These are phyloP conservation scores for Elachura formosa DNA, from an alignment of 2,113 vertebrate species.

Conservation along the genomic window DNA sequence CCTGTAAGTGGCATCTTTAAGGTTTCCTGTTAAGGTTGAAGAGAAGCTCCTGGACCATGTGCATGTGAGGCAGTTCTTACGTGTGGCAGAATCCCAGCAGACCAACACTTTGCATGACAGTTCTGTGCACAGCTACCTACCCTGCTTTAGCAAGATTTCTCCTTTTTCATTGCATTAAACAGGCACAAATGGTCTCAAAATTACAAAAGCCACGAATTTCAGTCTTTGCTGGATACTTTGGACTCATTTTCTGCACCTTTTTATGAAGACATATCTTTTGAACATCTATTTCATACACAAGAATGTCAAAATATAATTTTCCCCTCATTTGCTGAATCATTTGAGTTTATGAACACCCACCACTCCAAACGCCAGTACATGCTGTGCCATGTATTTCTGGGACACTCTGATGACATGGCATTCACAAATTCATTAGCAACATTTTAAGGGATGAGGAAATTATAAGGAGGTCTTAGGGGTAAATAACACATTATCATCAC, in stretches of 20 bases:
- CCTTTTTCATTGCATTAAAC: neutral
- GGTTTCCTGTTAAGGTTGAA: neutral
- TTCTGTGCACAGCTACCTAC: neutral
- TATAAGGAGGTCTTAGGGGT: neutral
- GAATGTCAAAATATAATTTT: slow-evolving; percentile 49
- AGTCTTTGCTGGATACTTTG: neutral
- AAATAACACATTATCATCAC: neutral
- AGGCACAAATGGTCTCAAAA: neutral
- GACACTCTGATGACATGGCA: neutral
- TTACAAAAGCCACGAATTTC: neutral
- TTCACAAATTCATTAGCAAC: neutral
- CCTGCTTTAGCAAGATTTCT: neutral
- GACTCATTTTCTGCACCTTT: neutral
- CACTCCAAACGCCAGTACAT: neutral
- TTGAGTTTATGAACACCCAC: slow-evolving; percentile 28
- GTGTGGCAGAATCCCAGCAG: neutral
- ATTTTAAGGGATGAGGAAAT: neutral
- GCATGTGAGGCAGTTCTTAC: rapidly evolving
- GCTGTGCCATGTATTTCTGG: neutral
- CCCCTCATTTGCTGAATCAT: slow-evolving; percentile 14
- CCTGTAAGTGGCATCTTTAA: neutral
- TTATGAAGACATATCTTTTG: neutral
- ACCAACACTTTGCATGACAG: neutral
- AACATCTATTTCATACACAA: neutral
- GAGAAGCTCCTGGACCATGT: neutral